Base-by-base conservation (phyloP, 2,113 vertebrate genomes). In the Pseudonaja textilis region DNA sequence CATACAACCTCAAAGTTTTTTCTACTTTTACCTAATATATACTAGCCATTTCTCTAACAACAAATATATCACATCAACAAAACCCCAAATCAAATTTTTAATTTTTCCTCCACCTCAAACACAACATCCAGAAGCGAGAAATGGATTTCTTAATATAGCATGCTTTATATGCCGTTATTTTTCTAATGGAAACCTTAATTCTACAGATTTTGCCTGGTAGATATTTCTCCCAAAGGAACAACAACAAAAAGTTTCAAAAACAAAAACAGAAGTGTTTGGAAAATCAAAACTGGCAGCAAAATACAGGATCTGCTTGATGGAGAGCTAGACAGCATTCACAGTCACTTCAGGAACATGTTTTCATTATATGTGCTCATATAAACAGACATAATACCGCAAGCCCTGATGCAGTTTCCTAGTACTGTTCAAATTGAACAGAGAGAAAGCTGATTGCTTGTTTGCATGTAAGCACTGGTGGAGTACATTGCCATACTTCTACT, bases 231-330 rank as follows among this genome's bases (percentile, higher is more conserved):
- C n/a, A 93, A 52, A 86, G 29, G 29, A 93, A 64, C 52, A 69
- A 69, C 14, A 47, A n/a, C n/a, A 52, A 85, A 93, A 25, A 5
- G 20, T 26, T 54, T 86, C 74, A 86, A 87, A 86, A 90, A 93
- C 55, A 86, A 93, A 89, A 81, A 59, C 29, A 93, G 52, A 93
- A 87, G n/a, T 93, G 45, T 90, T 93, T 87, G 86, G 89, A 89
- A 87, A 90, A 90, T 47, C 47, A 64, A 87, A 86, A 64, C 52
- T 93, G 92, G 92, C 89, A 93, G 81, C 22, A 50, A 29, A n/a
- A 90, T 61, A 64, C 45, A 86, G 45, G 89, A 93, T 90, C 81
- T 87, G 23, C 45, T 90, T 56, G 89, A 86, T 64, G 50, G 74
- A 93, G 47, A 85, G 22, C 42, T 50, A 61, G 26, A 34, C 26